Evolutionary conservation across 2,888 invertebrate species (phyloP).

Genomic region (Conus canariensis): DNA sequence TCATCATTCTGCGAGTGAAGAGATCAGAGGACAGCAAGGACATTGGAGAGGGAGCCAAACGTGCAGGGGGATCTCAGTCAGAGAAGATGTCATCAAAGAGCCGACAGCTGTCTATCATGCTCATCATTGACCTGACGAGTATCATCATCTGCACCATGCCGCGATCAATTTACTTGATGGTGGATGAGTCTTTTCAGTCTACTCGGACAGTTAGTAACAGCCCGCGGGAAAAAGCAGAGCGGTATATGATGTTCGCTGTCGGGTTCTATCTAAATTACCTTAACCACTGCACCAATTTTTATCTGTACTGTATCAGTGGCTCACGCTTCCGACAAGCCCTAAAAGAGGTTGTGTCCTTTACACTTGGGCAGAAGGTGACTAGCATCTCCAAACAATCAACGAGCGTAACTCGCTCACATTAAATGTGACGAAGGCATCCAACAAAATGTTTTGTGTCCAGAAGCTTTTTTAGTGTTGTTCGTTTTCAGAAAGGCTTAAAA

Average conservation of each 20-base stretch:
- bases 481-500: no score
- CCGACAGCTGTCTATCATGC: slow-evolving; percentile 63
- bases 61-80: no score
- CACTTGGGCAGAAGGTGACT: no score
- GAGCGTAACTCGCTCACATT: no score
- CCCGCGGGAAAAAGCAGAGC: slow-evolving; percentile 44
- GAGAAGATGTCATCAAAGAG: slow-evolving; percentile 42
- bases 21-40: no score
- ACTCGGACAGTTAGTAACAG: slow-evolving; percentile 38
- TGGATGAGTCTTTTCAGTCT: slow-evolving; percentile 50
- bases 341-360: slow-evolving; percentile 44
- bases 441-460: no score
- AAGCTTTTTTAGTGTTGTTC: no score
- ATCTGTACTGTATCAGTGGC: slow-evolving; percentile 67
- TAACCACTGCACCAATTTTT: slow-evolving; percentile 67
- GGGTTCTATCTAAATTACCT: slow-evolving; percentile 66
- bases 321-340: slow-evolving; percentile 61
- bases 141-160: slow-evolving; percentile 65
- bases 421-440: no score
- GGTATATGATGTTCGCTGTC: slow-evolving; percentile 57
- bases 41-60: no score
- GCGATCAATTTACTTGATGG: slow-evolving; percentile 52
- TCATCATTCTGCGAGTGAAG: no score
- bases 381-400: no score
- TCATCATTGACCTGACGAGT: slow-evolving; percentile 63